A percentile compares a stretch with the other conserved stretches of the same genome.
Evolutionary conservation across 2,797 vertebrate species (phyloP).

Genomic region (Chaunax sp.): DNA sequence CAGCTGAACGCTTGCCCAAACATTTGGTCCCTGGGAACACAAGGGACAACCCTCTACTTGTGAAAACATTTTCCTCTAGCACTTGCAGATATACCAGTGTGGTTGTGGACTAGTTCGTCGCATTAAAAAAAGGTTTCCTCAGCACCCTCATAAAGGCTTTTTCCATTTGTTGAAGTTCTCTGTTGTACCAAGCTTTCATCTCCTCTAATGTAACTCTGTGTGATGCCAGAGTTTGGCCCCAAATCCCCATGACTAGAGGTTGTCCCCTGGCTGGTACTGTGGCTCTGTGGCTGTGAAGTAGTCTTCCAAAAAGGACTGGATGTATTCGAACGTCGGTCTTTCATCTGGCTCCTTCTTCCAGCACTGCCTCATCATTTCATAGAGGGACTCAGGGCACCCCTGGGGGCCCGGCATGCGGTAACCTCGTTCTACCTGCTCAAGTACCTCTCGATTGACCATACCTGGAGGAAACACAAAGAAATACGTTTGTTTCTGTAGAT

Average conservation of each 20-base stretch:
- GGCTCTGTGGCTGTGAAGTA: conserved; percentile 99
- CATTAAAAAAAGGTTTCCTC: conserved; percentile 33
- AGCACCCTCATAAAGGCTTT: conserved; percentile 27
- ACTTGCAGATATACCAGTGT: conserved; percentile 37
- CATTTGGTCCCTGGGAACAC: conserved; percentile 31
- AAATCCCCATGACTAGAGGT: conserved; percentile 85
- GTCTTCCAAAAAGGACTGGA: conserved; percentile 98
- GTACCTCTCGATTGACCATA: conserved; percentile 97
- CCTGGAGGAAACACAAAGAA: conserved; percentile 75
- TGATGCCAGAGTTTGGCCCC: conserved; percentile 8
- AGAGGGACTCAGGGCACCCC: conserved; percentile 95
- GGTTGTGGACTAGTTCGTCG: conserved; percentile 39
- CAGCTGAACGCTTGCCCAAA: conserved; percentile 32
- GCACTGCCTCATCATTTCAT: conserved; percentile 96
- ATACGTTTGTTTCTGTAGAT: background rate
- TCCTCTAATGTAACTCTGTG: conserved; percentile 27
- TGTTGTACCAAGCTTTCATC: conserved; percentile 25
- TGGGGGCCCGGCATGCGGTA: conserved; percentile 97
- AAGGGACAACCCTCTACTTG: conserved; percentile 40
- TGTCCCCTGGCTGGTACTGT: conserved; percentile 98
- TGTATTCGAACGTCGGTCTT: conserved; percentile 97
- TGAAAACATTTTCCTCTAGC: conserved; percentile 25
- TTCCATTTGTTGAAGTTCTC: conserved; percentile 23
- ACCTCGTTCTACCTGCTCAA: conserved; percentile 97
- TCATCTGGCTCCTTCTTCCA: conserved; percentile 99